Conservation (phyloP, 92 coral and sea anemone genomes). For the Chrysogorgia sp. region DNA sequence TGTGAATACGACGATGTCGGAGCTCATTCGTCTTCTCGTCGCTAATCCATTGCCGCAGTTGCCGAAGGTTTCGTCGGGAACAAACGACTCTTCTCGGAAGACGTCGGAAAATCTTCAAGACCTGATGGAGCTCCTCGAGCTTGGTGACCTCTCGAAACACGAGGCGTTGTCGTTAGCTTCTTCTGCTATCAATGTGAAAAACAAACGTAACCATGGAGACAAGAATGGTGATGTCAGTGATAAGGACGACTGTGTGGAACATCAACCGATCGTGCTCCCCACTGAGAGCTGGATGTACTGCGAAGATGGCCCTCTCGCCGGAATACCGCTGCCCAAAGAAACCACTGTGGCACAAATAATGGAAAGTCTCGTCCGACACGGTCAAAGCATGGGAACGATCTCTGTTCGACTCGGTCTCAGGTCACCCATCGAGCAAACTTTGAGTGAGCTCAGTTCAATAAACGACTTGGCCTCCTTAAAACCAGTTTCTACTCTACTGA, state of each 20-base stretch:
- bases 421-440: conserved; percentile 49
- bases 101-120: conserved; percentile 64
- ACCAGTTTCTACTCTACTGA: conserved; percentile 72
- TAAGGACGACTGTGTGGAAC: conserved; percentile 32
- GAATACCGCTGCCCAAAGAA: conserved; percentile 64
- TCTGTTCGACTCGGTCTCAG: conserved; percentile 65
- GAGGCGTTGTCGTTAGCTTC: conserved; percentile 80
- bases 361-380: conserved; percentile 64
- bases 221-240: conserved; percentile 54
- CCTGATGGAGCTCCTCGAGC: conserved; percentile 61
- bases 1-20: conserved; percentile 67
- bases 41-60: conserved; percentile 56
- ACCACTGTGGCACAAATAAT: conserved; percentile 67
- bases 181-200: conserved; percentile 88
- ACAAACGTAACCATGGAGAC: conserved; percentile 73
- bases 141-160: conserved; percentile 61
- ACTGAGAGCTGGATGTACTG: conserved; percentile 30
- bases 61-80: conserved; percentile 27
- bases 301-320: conserved; percentile 64
- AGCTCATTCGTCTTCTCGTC: conserved; percentile 39
- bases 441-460: not conserved
- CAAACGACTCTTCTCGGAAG: conserved; percentile 54
- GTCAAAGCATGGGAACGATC: conserved; percentile 71
- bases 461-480: not conserved
- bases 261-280: conserved; percentile 1